These are phyloP conservation scores for Zaprionus lineosus DNA, from an alignment of 2,888 invertebrate species.

Conservation along the genomic window DNA sequence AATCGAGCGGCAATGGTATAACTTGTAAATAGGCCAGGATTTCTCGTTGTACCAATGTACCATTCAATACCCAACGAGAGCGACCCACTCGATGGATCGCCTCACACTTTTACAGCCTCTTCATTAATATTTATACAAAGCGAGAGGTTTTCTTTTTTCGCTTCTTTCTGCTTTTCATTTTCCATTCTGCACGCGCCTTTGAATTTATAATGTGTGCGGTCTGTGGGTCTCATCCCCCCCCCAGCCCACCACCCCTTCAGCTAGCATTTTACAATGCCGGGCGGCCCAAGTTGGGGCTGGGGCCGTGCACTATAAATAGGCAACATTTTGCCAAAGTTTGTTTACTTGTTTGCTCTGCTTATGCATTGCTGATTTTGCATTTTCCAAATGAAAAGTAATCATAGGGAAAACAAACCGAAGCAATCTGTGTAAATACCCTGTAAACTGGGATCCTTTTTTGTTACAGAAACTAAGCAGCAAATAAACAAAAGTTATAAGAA, in stretches of 20 bases:
- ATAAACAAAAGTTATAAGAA: no score
- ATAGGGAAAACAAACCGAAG: background rate
- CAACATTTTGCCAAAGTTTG: slow-evolving; percentile 29
- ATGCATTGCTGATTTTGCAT: slow-evolving; percentile 55
- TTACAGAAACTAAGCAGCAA: no score
- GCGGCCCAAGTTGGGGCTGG: no score
- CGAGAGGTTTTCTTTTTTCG: slow-evolving; percentile 30
- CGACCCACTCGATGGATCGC: slow-evolving; percentile 39
- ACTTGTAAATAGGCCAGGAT: slow-evolving; percentile 70
- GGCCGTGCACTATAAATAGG: slow-evolving; percentile 49
- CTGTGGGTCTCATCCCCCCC: no score
- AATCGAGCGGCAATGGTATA: slow-evolving; percentile 21
- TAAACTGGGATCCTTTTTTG: background rate
- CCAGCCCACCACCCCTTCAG: background rate
- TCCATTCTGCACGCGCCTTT: slow-evolving; percentile 24
- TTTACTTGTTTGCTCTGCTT: slow-evolving; percentile 42
- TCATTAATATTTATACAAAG: slow-evolving; percentile 76
- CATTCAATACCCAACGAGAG: slow-evolving; percentile 48
- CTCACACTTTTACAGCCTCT: slow-evolving; percentile 69
- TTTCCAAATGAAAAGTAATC: slow-evolving; percentile 34
- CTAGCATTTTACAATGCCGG: no score
- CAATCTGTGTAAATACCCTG: background rate
- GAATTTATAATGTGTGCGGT: slow-evolving; percentile 58
- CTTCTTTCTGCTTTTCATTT: background rate
- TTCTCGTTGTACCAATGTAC: slow-evolving; percentile 69